These are phyloP conservation scores for Aplidium turbinatum DNA, from an alignment of 23 tunicate species.

Conservation along the genomic window DNA sequence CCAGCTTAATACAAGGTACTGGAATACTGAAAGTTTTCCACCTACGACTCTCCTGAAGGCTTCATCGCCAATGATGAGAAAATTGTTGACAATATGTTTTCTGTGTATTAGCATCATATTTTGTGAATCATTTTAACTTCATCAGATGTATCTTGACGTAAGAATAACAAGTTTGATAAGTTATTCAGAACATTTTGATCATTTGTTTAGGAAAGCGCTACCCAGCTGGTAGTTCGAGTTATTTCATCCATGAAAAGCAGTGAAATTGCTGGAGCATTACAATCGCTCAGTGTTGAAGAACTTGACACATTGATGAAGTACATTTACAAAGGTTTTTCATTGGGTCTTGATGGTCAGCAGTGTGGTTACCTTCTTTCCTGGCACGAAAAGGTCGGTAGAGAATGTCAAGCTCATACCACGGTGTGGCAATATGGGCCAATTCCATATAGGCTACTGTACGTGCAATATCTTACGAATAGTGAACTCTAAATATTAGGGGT, in stretches of 20 bases:
- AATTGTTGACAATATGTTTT: not conserved
- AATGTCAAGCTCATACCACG: not conserved
- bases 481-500: too few species aligned
- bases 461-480: too few species aligned
- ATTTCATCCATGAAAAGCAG: slow-evolving; percentile 64
- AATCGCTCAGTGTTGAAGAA: slow-evolving; percentile 56
- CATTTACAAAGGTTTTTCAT: slow-evolving; percentile 90
- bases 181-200: not conserved
- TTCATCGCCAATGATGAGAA: not conserved
- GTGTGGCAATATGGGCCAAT: not conserved
- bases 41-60: too few species aligned
- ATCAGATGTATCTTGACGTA: too few species aligned
- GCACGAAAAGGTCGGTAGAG: slow-evolving; percentile 69
- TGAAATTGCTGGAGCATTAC: slow-evolving; percentile 68
- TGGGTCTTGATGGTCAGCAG: slow-evolving; percentile 85
- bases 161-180: not conserved
- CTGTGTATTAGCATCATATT: not conserved
- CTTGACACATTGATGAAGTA: slow-evolving; percentile 84
- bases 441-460: too few species aligned
- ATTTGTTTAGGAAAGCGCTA: slow-evolving; percentile 21
- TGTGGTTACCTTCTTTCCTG: slow-evolving; percentile 76
- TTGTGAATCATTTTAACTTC: not conserved
- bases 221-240: slow-evolving; percentile 75
- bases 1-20: too few species aligned
- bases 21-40: too few species aligned